Conservation (phyloP, 1,140 invertebrate genomes). For the Araneus ventricosus region DNA sequence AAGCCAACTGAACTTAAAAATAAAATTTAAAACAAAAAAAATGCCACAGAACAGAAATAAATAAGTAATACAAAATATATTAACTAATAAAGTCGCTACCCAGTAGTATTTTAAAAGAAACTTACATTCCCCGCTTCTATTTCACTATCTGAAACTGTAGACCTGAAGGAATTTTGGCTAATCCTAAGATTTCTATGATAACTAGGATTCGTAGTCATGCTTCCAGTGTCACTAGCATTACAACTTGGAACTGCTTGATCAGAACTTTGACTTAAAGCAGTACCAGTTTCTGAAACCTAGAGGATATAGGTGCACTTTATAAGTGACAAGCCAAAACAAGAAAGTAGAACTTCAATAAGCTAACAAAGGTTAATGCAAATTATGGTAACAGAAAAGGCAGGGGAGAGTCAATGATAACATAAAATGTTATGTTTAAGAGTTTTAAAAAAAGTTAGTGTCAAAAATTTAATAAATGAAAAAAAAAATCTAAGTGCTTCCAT, state of each 20-base stretch:
- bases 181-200: conserved; percentile 81
- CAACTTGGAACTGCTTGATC: conserved; percentile 80
- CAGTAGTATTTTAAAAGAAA: conserved; percentile 77
- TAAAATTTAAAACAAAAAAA: neutral
- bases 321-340: conserved; percentile 11
- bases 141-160: conserved; percentile 96
- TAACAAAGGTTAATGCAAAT: conserved; percentile 19
- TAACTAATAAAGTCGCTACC: conserved; percentile 41
- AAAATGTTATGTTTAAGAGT: neutral
- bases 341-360: conserved; percentile 35
- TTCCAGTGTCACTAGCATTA: conserved; percentile 86
- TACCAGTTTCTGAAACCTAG: conserved; percentile 76
- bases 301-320: conserved; percentile 57
- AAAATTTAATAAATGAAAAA: too few species aligned
- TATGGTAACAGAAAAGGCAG: neutral
- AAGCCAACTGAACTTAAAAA: neutral
- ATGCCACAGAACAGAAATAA: neutral
- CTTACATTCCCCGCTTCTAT: conserved; percentile 91
- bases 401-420: neutral
- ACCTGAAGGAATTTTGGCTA: conserved; percentile 86
- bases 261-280: conserved; percentile 76
- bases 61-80: neutral
- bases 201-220: conserved; percentile 90
- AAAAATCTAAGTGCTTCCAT: too few species aligned
- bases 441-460: too few species aligned